Conservation (phyloP, 2,113 vertebrate genomes). For the Scolopax mira region DNA sequence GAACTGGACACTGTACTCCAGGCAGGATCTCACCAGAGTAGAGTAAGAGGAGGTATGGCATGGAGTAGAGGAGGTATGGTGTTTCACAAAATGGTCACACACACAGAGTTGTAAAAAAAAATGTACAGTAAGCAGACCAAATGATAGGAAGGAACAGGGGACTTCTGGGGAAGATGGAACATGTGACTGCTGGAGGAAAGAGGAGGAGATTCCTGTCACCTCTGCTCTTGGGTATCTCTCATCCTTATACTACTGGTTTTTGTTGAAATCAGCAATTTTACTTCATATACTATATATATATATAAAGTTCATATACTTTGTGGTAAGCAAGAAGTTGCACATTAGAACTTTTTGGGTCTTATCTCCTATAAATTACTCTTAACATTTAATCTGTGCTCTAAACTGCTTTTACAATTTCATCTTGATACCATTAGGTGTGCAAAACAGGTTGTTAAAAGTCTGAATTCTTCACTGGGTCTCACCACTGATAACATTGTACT, state of each 20-base stretch:
- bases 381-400: not conserved
- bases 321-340: not conserved
- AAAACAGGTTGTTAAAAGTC: not conserved
- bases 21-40: not conserved
- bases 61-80: not conserved
- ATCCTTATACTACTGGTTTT: not conserved
- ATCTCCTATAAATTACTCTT: not conserved
- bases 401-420: not conserved
- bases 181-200: not conserved
- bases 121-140: not conserved
- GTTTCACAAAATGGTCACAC: not conserved
- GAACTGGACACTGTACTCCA: not conserved
- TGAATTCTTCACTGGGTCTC: not conserved
- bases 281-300: too few relatives aligned
- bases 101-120: not conserved
- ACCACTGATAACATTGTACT: not conserved
- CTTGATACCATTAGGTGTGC: not conserved
- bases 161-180: not conserved
- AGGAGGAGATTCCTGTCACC: not conserved
- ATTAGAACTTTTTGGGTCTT: not conserved
- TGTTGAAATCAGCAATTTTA: not conserved
- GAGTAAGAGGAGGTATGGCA: not conserved
- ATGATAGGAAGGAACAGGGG: not conserved
- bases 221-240: not conserved
- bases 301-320: not conserved